phyloP scores from a whole-genome alignment of 2,888 invertebrate species.

The Dascillus cervinus region DNA sequence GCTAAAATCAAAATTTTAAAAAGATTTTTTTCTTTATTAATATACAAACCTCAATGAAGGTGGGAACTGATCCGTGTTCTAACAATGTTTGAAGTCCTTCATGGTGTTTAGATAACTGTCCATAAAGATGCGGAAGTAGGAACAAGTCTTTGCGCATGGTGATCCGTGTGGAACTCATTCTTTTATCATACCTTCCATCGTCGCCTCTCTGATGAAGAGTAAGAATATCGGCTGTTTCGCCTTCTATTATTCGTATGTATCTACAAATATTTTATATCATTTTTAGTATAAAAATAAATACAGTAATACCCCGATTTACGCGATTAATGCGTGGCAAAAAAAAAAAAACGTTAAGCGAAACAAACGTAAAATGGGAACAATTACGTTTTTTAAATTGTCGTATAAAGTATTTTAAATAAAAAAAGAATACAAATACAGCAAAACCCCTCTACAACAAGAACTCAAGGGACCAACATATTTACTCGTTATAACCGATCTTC shows the following conservation, averaged over 20 bases:
- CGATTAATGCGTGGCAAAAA: too few relatives aligned
- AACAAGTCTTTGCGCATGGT: constrained; percentile 45
- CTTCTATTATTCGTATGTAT: constrained; percentile 86
- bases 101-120: constrained; percentile 68
- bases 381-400: too few relatives aligned
- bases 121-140: constrained; percentile 74
- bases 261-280: too few relatives aligned
- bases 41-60: constrained; percentile 38
- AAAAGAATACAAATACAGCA: too few relatives aligned
- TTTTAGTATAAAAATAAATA: too few relatives aligned
- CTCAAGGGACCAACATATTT: too few relatives aligned
- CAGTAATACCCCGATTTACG: too few relatives aligned
- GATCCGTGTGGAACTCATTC: constrained; percentile 54
- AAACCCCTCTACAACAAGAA: too few relatives aligned
- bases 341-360: too few relatives aligned
- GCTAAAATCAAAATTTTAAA: constrained; percentile 17
- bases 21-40: constrained; percentile 28
- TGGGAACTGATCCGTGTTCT: constrained; percentile 46
- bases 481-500: too few relatives aligned
- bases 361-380: too few relatives aligned
- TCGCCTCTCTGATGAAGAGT: constrained; percentile 76
- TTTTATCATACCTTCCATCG: constrained; percentile 65
- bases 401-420: too few relatives aligned
- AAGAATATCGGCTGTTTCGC: constrained; percentile 78
- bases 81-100: constrained; percentile 51